Conservation (phyloP, 1,140 invertebrate species). For the Calliopsis andreniformis region DNA sequence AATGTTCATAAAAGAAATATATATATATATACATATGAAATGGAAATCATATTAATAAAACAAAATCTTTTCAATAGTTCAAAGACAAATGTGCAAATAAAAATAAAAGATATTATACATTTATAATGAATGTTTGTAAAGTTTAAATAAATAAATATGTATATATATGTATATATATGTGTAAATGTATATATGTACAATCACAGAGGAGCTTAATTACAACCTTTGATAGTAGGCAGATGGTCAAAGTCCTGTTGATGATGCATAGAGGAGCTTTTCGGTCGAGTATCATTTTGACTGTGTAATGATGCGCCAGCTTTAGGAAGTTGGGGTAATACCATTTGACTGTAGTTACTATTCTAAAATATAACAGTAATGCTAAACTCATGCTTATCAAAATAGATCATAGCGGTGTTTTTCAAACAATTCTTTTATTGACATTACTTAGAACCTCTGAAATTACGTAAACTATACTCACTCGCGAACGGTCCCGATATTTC, state of each 20-base stretch:
- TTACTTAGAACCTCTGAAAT: neutral
- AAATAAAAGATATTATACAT: constrained; percentile 46
- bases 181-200: constrained; percentile 51
- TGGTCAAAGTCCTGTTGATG: constrained; percentile 84
- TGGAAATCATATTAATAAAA: constrained; percentile 30
- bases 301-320: constrained; percentile 73
- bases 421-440: no score
- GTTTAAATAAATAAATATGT: constrained; percentile 28
- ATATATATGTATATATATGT: constrained; percentile 28
- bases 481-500: constrained; percentile 83
- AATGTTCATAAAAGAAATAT: constrained; percentile 46
- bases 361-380: constrained; percentile 68
- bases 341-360: constrained; percentile 82
- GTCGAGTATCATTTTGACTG: constrained; percentile 77
- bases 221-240: constrained; percentile 87
- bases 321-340: constrained; percentile 85
- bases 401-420: no score
- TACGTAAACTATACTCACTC: constrained; percentile 76
- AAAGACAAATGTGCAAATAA: constrained; percentile 51
- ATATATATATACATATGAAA: constrained; percentile 32
- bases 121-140: constrained; percentile 35
- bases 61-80: constrained; percentile 18
- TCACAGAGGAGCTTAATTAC: constrained; percentile 68
- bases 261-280: constrained; percentile 79
- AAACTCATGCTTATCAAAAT: no score